Conservation (phyloP, 2,888 invertebrate species). For the Eristalinus sepulchralis region DNA sequence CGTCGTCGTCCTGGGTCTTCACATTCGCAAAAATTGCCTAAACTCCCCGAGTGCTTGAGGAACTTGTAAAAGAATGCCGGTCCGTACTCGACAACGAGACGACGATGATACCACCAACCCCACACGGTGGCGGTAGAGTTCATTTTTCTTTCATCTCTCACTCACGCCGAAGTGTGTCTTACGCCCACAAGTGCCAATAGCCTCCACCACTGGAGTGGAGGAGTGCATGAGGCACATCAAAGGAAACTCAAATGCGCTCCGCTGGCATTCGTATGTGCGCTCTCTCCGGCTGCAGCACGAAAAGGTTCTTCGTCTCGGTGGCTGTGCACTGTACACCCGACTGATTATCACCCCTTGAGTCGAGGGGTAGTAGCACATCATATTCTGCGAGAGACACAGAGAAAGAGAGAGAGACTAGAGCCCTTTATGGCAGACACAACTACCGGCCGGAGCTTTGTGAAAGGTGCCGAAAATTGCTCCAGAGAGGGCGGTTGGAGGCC, state of each 20-base stretch:
- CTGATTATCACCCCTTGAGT: conserved; percentile 62
- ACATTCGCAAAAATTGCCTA: background rate
- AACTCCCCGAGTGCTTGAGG: background rate
- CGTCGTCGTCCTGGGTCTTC: background rate
- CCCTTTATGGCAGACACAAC: conserved; percentile 52
- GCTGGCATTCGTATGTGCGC: background rate
- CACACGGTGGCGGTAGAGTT: conserved; percentile 25
- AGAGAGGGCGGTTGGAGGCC: conserved; percentile 1
- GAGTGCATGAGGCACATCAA: conserved; percentile 51
- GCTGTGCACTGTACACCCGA: conserved; percentile 12
- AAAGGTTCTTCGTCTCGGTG: background rate
- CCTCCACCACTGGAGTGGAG: conserved; percentile 18
- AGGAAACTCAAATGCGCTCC: conserved; percentile 28
- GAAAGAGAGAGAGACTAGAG: conserved; percentile 26
- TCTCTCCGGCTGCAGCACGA: conserved; percentile 7
- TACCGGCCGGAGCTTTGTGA: conserved; percentile 46
- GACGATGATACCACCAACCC: conserved; percentile 33
- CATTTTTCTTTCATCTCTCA: conserved; percentile 46
- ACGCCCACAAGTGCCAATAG: conserved; percentile 63
- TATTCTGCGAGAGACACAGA: background rate
- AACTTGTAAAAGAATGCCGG: conserved; percentile 48
- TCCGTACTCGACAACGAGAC: conserved; percentile 6
- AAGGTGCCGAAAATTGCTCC: conserved; percentile 67
- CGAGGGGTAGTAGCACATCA: conserved; percentile 1
- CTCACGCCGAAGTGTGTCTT: conserved; percentile 46